phyloP scores from a whole-genome alignment of 2,113 vertebrate species.

The Pelvicachromis taeniatus region DNA sequence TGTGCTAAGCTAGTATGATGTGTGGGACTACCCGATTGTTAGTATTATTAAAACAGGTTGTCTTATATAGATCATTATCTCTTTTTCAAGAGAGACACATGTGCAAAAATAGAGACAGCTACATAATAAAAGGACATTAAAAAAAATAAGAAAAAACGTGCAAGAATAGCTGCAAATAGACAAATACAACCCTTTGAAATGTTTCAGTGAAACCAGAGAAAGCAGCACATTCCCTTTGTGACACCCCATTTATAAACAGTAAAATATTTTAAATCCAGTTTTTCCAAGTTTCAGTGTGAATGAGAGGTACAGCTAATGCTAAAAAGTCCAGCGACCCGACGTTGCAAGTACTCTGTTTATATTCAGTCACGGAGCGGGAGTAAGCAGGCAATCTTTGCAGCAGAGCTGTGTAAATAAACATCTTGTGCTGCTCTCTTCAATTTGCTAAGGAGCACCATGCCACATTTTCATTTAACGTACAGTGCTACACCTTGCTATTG shows the following conservation, averaged over 20 bases:
- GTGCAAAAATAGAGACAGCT: not conserved
- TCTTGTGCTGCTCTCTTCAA: not conserved
- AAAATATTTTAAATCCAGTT: not conserved
- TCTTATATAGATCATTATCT: not conserved
- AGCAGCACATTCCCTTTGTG: not conserved
- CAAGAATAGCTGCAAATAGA: not conserved
- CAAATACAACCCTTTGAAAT: not conserved
- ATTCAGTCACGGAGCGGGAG: not conserved
- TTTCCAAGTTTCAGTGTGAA: not conserved
- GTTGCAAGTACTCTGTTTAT: not conserved
- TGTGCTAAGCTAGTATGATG: not conserved
- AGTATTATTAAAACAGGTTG: not conserved
- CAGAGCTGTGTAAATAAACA: not conserved
- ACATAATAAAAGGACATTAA: not conserved
- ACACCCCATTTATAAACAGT: not conserved
- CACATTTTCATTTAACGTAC: not conserved
- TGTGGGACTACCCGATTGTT: not conserved
- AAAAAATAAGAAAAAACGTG: rapidly evolving
- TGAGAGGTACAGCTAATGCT: not conserved
- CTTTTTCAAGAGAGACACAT: not conserved
- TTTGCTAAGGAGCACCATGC: not conserved
- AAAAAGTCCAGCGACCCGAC: not conserved
- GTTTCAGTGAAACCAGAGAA: not conserved
- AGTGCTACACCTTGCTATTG: not conserved
- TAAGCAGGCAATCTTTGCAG: not conserved